Percentiles rank a stretch among this genome's conserved stretches.
phyloP scores from a whole-genome alignment of 2,113 vertebrate species.

The Carollia perspicillata region DNA sequence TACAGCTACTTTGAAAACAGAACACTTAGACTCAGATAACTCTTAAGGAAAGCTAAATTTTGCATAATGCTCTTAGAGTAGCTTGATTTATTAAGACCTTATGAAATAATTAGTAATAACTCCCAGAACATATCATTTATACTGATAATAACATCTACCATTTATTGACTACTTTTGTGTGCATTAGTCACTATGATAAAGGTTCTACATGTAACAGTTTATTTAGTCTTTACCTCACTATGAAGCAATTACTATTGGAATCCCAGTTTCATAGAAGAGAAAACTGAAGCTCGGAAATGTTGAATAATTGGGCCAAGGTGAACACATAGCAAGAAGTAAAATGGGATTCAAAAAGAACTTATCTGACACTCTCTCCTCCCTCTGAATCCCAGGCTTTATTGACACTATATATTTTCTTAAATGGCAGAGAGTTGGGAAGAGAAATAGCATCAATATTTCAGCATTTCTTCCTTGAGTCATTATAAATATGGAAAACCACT shows the following conservation, averaged over 20 bases:
- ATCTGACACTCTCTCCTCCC: fast-evolving
- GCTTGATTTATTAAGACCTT: background rate
- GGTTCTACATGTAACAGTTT: background rate
- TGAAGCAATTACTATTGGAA: background rate
- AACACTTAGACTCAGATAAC: background rate
- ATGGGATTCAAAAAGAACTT: background rate
- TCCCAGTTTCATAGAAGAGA: background rate
- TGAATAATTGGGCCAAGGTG: background rate
- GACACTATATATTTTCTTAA: background rate
- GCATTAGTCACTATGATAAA: background rate
- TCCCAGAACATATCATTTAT: background rate
- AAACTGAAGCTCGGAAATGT: background rate
- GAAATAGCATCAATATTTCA: background rate
- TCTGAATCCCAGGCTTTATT: background rate
- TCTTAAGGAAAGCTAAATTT: background rate
- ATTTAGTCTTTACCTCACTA: background rate
- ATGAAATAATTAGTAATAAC: background rate
- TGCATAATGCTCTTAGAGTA: background rate
- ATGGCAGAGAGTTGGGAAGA: background rate
- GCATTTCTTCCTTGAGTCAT: background rate
- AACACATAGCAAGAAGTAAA: background rate
- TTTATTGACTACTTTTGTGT: background rate
- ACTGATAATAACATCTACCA: background rate
- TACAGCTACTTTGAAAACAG: background rate
- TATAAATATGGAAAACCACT: background rate